Evolutionary conservation across 2,888 invertebrate genomes (phyloP), one percentile per base, ranked within the genome.

Genomic region (Spodoptera littoralis): DNA sequence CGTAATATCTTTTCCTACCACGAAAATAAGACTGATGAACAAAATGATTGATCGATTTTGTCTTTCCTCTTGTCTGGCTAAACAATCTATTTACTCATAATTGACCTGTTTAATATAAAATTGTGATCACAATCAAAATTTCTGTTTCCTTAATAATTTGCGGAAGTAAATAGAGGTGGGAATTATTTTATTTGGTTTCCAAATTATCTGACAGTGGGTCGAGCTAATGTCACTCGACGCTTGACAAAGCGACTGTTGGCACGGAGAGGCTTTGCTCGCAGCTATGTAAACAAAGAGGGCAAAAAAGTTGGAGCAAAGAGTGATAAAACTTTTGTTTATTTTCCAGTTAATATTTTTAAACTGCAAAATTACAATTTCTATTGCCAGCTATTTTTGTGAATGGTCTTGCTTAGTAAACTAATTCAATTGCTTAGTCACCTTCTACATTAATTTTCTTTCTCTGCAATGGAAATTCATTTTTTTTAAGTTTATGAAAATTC

Each of bases 171-270:
- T 85, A 85, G 79, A 87, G 78, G 77, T 68, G 72, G 75, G 80
- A 85, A 87, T 91, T 84, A 90, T 90, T 89, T 87, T 90, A 90
- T 92, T 92, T 90, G 87, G 86, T 88, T 90, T 87, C 85, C 86
- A 90, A 92, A 92, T 91, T 89, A 92, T 92, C 89, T 87, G 89
- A 88, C 92, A 89, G 88, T 87, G 84, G 90, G 90, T 86, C 89
- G 90, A 88, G 91, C 90, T 92, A 92, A 92, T 92, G 92, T 92
- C 90, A 89, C 87, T 89, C 89, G 88, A 84, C 91, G 90, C 83
- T 92, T 93, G 93, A 93, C 92, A 94, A 93, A 93, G 93, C 92
- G 92, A 89, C 90, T 90, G 91, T 90, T 90, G 92, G 91, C 92
- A 91, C 92, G 90, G 90, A 91, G 92, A 92, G 90, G 90, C 91